Percentiles rank a stretch among this genome's conserved stretches.
Evolutionary conservation across 1,140 invertebrate species (phyloP).

Genomic region (Bombus fervidus): DNA sequence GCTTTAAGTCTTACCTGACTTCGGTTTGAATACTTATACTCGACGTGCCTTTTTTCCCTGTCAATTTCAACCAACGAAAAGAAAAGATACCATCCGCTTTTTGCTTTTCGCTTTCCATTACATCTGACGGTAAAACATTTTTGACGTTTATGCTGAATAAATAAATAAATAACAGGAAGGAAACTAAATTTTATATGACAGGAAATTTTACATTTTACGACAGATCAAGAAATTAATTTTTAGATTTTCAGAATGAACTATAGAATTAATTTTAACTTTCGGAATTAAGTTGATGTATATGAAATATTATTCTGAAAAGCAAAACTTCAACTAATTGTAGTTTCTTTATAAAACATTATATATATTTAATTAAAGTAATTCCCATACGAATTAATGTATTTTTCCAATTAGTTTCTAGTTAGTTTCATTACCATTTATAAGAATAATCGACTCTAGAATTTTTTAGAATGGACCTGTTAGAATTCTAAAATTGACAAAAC

Average conservation of each 20-base stretch:
- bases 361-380: background rate
- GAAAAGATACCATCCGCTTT: background rate
- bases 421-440: background rate
- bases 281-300: no score
- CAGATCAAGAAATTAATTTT: no score
- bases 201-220: background rate
- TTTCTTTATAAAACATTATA: background rate
- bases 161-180: background rate
- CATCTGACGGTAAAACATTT: background rate
- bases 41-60: slow-evolving; percentile 7
- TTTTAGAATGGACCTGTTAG: no score
- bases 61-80: slow-evolving; percentile 10
- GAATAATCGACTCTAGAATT: background rate
- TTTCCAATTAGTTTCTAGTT: background rate
- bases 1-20: slow-evolving; percentile 52
- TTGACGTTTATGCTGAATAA: background rate
- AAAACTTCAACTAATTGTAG: no score
- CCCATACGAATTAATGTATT: background rate
- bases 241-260: no score
- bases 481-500: no score
- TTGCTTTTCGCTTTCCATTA: slow-evolving; percentile 4
- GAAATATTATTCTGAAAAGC: no score
- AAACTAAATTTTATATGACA: background rate
- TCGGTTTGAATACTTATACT: slow-evolving; percentile 57
- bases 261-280: no score